These are phyloP conservation scores for Spisula solida DNA, from an alignment of 2,888 invertebrate genomes.

Conservation along the genomic window DNA sequence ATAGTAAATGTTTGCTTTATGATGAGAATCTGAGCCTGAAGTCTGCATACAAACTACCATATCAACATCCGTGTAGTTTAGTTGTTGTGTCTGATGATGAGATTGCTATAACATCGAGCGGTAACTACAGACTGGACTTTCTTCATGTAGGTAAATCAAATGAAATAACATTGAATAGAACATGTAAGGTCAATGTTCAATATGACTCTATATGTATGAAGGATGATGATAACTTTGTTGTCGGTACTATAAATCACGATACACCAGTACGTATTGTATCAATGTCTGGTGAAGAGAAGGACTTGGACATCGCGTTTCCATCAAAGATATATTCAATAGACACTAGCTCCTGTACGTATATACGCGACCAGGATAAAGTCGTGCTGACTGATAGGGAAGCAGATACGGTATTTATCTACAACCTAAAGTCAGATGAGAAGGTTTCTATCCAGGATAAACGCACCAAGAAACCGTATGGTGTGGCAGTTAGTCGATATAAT, in stretches of 20 bases:
- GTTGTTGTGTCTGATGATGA: constrained; percentile 24
- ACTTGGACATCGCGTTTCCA: background rate
- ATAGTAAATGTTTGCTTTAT: constrained; percentile 28
- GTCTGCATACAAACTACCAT: constrained; percentile 22
- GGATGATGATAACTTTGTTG: constrained; percentile 25
- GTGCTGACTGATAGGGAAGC: constrained; percentile 35
- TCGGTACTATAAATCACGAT: background rate
- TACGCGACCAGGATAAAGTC: constrained; percentile 11
- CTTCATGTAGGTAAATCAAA: constrained; percentile 15
- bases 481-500: too few relatives aligned
- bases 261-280: constrained; percentile 38
- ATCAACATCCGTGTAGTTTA: background rate
- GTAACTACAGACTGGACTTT: background rate
- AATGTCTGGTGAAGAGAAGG: constrained; percentile 31
- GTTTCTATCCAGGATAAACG: constrained; percentile 1
- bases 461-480: constrained; percentile 22
- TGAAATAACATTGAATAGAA: constrained; percentile 22
- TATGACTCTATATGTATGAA: constrained; percentile 24
- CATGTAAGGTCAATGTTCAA: background rate
- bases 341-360: constrained; percentile 23
- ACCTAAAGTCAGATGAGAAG: background rate
- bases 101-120: background rate
- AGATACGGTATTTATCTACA: constrained; percentile 25
- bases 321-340: constrained; percentile 8
- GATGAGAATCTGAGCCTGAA: background rate